phyloP scores from a whole-genome alignment of 2,888 invertebrate genomes.

The Troilus luridus region DNA sequence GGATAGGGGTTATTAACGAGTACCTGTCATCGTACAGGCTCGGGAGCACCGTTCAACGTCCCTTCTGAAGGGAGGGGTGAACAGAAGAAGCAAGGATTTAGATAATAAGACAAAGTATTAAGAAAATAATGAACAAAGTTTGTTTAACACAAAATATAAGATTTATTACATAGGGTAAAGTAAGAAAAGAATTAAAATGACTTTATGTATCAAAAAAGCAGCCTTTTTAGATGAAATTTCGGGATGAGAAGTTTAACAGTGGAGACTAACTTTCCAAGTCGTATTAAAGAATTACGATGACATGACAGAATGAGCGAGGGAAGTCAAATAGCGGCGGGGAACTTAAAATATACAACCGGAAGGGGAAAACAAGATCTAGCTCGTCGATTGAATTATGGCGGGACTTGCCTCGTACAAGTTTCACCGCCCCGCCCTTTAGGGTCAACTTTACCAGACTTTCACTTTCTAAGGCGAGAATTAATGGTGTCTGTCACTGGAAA shows the following conservation, averaged over 20 bases:
- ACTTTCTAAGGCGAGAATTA: constrained; percentile 1
- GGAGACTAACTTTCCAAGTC: neutral
- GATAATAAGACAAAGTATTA: no score
- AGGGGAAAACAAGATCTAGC: neutral
- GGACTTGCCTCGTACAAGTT: constrained; percentile 16
- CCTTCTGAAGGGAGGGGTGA: no score
- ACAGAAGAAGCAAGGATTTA: no score
- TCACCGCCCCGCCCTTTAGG: neutral
- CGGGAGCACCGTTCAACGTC: no score
- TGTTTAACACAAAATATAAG: no score
- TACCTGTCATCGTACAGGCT: no score
- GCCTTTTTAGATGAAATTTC: neutral
- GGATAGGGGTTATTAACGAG: no score
- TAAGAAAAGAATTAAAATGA: no score
- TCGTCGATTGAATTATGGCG: constrained; percentile 20
- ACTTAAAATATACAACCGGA: constrained; percentile 34
- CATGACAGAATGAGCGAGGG: neutral
- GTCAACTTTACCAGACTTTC: neutral
- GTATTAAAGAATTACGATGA: neutral
- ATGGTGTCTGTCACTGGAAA: neutral
- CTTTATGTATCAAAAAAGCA: neutral
- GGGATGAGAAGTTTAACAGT: neutral
- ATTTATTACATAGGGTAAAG: no score
- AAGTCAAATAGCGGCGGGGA: constrained; percentile 12
- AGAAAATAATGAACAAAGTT: no score